Percentiles rank a stretch among this genome's conserved stretches.
Conservation (phyloP, 2,888 invertebrate species). For the Acronicta psi region DNA sequence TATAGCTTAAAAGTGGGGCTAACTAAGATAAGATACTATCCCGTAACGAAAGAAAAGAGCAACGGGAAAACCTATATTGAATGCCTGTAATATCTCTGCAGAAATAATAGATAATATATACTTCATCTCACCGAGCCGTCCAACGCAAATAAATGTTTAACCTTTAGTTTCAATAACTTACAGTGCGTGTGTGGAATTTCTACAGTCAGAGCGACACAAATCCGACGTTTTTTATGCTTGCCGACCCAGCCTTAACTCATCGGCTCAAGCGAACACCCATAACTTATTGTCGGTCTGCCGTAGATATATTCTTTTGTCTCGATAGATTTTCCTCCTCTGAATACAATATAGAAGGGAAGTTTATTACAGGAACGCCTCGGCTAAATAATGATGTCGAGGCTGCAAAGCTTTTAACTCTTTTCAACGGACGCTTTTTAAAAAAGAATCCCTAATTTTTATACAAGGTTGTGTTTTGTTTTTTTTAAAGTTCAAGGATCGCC, state of each 20-base stretch:
- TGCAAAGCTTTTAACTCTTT: constrained; percentile 9
- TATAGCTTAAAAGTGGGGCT: too few species aligned
- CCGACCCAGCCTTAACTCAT: constrained; percentile 47
- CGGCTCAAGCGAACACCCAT: constrained; percentile 46
- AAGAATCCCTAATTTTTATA: neutral
- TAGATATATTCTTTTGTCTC: constrained; percentile 49
- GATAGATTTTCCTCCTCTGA: constrained; percentile 49
- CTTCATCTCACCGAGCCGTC: neutral
- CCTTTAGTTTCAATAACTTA: constrained; percentile 25
- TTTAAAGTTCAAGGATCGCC: neutral
- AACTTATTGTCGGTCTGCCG: constrained; percentile 47
- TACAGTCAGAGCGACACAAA: constrained; percentile 40
- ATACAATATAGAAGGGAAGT: constrained; percentile 45
- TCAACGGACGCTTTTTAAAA: neutral
- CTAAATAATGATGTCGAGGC: constrained; percentile 37
- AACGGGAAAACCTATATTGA: too few species aligned
- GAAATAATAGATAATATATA: too few species aligned
- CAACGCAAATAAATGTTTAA: constrained; percentile 4
- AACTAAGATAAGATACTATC: too few species aligned
- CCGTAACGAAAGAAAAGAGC: too few species aligned
- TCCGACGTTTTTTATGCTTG: constrained; percentile 50
- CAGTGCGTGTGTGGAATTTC: constrained; percentile 31
- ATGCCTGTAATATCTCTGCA: too few species aligned
- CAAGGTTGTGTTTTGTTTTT: neutral
- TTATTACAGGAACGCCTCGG: constrained; percentile 41